A percentile compares a stretch with the other conserved stretches of the same genome.
phyloP scores from a whole-genome alignment of 2,888 invertebrate species.

The Epirrhoe tristata region DNA sequence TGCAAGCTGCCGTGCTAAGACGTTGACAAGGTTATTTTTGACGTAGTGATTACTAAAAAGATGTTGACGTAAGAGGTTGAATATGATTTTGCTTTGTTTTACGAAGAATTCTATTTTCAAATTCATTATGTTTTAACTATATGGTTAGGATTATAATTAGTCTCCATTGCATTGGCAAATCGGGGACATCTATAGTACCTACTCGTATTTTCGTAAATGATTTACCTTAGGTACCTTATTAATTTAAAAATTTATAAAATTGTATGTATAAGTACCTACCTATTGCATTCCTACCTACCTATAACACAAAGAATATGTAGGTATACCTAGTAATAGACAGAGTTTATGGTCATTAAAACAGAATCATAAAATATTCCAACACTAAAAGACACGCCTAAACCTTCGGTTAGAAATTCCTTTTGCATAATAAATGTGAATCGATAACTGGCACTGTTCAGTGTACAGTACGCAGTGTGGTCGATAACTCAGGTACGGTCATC shows the following conservation, averaged over 20 bases:
- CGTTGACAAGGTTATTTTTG: slow-evolving; percentile 11
- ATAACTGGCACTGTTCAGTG: slow-evolving; percentile 8
- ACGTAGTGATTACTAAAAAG: not conserved
- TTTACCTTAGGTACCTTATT: too few relatives aligned
- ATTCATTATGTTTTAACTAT: too few relatives aligned
- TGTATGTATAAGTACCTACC: too few relatives aligned
- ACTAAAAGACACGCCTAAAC: not conserved
- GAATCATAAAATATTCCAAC: not conserved
- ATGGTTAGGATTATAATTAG: too few relatives aligned
- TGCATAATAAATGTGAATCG: slow-evolving; percentile 30
- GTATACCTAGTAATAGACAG: too few relatives aligned
- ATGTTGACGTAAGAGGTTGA: not conserved
- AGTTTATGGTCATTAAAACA: not conserved
- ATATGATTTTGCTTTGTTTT: not conserved
- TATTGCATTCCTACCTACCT: too few relatives aligned
- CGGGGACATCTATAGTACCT: too few relatives aligned
- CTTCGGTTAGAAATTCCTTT: slow-evolving; percentile 6
- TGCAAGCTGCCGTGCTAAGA: not conserved
- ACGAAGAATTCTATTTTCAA: too few relatives aligned
- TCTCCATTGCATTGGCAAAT: too few relatives aligned
- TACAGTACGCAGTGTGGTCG: slow-evolving; percentile 23
- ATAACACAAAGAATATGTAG: too few relatives aligned
- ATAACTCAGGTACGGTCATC: slow-evolving; percentile 2
- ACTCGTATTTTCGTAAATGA: too few relatives aligned
- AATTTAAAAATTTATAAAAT: too few relatives aligned